A percentile compares a stretch with the other conserved stretches of the same genome.
Evolutionary conservation across 2,113 vertebrate genomes (phyloP).

Genomic region (Thymallus thymallus): DNA sequence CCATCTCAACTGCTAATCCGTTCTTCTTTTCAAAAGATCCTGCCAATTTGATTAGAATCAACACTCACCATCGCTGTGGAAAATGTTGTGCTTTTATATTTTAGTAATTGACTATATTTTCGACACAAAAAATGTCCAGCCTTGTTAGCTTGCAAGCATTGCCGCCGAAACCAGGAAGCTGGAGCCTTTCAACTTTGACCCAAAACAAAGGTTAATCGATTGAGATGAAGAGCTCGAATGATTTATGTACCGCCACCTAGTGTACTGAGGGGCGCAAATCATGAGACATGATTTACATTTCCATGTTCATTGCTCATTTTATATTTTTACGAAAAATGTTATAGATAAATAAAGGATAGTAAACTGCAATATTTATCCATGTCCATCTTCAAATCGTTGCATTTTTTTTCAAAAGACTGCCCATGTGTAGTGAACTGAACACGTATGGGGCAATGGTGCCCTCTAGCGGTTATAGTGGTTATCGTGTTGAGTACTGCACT

Average conservation of each 20-base stretch:
- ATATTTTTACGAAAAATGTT: neutral
- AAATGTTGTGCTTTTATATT: neutral
- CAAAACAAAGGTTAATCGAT: neutral
- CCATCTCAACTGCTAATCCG: neutral
- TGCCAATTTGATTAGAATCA: accelerated
- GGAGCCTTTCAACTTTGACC: constrained; percentile 24
- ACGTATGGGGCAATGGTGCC: too few relatives aligned
- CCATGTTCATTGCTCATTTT: neutral
- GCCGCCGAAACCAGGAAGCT: constrained; percentile 64
- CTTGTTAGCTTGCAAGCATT: constrained; percentile 57
- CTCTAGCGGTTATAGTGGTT: too few relatives aligned
- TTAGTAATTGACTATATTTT: neutral
- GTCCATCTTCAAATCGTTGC: too few relatives aligned
- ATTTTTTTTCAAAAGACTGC: neutral
- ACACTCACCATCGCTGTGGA: constrained; percentile 64
- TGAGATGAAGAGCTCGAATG: neutral
- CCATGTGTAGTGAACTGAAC: too few relatives aligned
- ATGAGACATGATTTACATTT: neutral
- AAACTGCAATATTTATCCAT: neutral
- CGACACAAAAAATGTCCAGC: constrained; percentile 52
- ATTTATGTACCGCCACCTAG: constrained; percentile 22
- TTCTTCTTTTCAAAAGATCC: accelerated
- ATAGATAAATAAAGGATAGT: neutral
- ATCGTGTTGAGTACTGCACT: too few relatives aligned
- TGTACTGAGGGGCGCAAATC: neutral